phyloP scores from a whole-genome alignment of 2,888 invertebrate species.

The Beris morrisii region DNA sequence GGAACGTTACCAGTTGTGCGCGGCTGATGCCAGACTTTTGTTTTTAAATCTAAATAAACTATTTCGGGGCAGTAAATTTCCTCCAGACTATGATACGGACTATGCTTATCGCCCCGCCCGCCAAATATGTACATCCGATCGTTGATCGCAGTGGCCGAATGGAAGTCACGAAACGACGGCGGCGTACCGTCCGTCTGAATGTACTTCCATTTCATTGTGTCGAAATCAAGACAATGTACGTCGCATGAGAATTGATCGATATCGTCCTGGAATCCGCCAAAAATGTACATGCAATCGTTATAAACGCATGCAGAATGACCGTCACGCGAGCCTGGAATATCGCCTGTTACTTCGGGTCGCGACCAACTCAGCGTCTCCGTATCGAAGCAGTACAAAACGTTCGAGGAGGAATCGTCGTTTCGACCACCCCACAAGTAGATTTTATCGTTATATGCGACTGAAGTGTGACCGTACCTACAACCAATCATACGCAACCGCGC shows the following conservation, averaged over 20 bases:
- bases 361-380: slow-evolving; percentile 71
- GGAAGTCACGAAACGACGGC: slow-evolving; percentile 82
- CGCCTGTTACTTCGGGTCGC: slow-evolving; percentile 66
- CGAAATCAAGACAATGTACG: slow-evolving; percentile 73
- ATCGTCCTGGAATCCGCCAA: slow-evolving; percentile 89
- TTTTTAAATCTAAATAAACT: slow-evolving; percentile 72
- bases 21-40: slow-evolving; percentile 69
- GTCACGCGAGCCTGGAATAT: slow-evolving; percentile 79
- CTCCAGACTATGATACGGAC: slow-evolving; percentile 65
- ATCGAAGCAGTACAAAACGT: slow-evolving; percentile 79
- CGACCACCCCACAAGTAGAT: slow-evolving; percentile 88
- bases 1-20: slow-evolving; percentile 68
- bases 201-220: slow-evolving; percentile 71
- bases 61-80: slow-evolving; percentile 80
- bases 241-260: slow-evolving; percentile 78
- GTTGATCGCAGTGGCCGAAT: slow-evolving; percentile 77
- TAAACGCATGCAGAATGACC: slow-evolving; percentile 89
- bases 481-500: neutral
- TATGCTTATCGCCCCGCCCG: slow-evolving; percentile 76
- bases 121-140: slow-evolving; percentile 88
- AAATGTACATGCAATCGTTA: slow-evolving; percentile 79
- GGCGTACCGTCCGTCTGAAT: slow-evolving; percentile 65
- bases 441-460: slow-evolving; percentile 74
- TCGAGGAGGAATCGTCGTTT: slow-evolving; percentile 77
- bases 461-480: slow-evolving; percentile 81